Evolutionary conservation across 2,113 vertebrate genomes (phyloP), one percentile per base, ranked within the genome.

Genomic region (Amia ocellicauda): DNA sequence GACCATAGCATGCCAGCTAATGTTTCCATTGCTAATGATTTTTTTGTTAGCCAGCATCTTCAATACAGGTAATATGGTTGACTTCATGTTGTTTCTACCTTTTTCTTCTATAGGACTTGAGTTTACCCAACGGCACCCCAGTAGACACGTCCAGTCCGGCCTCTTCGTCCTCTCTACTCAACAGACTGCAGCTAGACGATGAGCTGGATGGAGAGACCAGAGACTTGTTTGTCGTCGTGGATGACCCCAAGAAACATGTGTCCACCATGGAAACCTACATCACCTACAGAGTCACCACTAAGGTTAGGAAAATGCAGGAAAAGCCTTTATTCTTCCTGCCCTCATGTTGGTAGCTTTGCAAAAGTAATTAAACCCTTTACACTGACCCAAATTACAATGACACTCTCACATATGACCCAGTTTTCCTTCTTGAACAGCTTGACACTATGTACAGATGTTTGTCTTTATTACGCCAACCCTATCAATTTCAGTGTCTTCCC

Each of bases 261-360:
- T 97, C 93, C 68, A 96, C 97, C 1, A 99, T 99, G 97, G 97
- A 99, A 81, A 99, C 97, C 0, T 98, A 97, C 68, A 96, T 99
- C 81, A 99, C 95, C 0, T 99, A 99, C 76, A 89, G 93, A 76
- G 92, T 99, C 78, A 94, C 92, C 62, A 96, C 95, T 64, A 98
- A 96, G 89, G 97, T 99, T 80, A 63, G 78, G 56, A 36, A 36
- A 36, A 5, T 36, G 31, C 5, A 11, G 1, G 31, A 36, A n/a
- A n/a, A n/a, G n/a, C n/a, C n/a, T n/a, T n/a, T n/a, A n/a, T n/a
- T n/a, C n/a, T n/a, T n/a, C n/a, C n/a, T n/a, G n/a, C n/a, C n/a
- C n/a, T n/a, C n/a, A n/a, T n/a, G n/a, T n/a, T n/a, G n/a, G n/a
- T n/a, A n/a, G n/a, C n/a, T n/a, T n/a, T n/a, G n/a, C n/a, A n/a